These are phyloP conservation scores for Pseudorhiza aurosa DNA, from an alignment of 30 jellyfish, hydroid and myxozoan species.

Conservation along the genomic window DNA sequence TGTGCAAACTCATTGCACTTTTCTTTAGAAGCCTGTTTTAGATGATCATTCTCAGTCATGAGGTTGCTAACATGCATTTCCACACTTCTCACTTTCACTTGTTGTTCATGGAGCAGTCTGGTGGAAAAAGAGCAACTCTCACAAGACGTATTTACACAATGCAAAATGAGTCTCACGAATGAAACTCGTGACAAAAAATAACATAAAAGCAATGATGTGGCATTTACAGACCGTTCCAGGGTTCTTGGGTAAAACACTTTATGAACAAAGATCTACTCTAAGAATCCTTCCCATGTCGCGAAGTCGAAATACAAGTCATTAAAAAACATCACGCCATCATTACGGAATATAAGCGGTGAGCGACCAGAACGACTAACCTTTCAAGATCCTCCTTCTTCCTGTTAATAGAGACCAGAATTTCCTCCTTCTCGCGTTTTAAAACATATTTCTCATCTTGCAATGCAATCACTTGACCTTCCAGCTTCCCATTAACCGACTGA, in stretches of 20 bases:
- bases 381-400: slow-evolving; percentile 8
- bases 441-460: background rate
- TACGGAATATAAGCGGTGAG: too few relatives aligned
- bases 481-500: background rate
- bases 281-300: too few relatives aligned
- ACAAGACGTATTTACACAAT: too few relatives aligned
- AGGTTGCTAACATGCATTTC: slow-evolving; percentile 24
- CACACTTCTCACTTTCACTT: background rate
- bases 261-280: too few relatives aligned
- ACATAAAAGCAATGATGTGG: too few relatives aligned
- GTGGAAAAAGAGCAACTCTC: background rate
- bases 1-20: slow-evolving; percentile 1
- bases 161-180: too few relatives aligned
- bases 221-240: too few relatives aligned
- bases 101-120: slow-evolving; percentile 38
- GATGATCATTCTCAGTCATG: slow-evolving; percentile 6
- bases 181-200: too few relatives aligned
- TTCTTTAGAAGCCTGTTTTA: slow-evolving; percentile 26
- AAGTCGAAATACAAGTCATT: too few relatives aligned
- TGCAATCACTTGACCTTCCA: background rate
- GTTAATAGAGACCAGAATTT: background rate
- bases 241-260: too few relatives aligned
- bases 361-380: slow-evolving; percentile 23
- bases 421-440: slow-evolving; percentile 32
- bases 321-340: too few relatives aligned